Evolutionary conservation across 2,888 invertebrate genomes (phyloP).

Genomic region (Drosophila dives): DNA sequence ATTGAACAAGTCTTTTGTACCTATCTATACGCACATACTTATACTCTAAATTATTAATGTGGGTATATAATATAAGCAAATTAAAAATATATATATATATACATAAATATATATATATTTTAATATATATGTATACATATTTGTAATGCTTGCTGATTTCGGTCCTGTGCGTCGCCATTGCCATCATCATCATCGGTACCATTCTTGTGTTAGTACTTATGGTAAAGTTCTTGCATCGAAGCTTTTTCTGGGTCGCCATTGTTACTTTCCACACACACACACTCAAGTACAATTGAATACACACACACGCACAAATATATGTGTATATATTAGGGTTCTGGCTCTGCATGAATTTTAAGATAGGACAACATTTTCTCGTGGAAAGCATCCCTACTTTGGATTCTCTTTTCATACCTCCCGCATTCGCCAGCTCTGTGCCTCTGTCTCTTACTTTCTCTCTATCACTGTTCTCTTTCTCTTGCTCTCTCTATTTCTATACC

Average conservation of each 20-base stretch:
- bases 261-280: slow-evolving; percentile 13
- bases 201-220: slow-evolving; percentile 68
- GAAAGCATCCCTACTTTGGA: slow-evolving; percentile 30
- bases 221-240: slow-evolving; percentile 60
- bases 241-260: slow-evolving; percentile 63
- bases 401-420: slow-evolving; percentile 24
- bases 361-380: background rate
- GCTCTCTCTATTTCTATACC: background rate
- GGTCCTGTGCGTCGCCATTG: slow-evolving; percentile 34
- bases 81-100: background rate
- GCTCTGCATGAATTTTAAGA: slow-evolving; percentile 7
- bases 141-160: slow-evolving; percentile 12
- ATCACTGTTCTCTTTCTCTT: background rate
- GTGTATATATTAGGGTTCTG: background rate
- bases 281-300: background rate
- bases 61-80: background rate
- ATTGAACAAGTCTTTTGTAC: slow-evolving; percentile 50
- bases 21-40: slow-evolving; percentile 1
- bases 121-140: background rate
- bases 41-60: background rate
- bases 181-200: slow-evolving; percentile 47
- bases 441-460: background rate
- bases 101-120: background rate
- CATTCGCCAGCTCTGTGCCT: background rate
- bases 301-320: background rate